Evolutionary conservation across 2,888 invertebrate species (phyloP).

Genomic region (Priocnemis perturbator): DNA sequence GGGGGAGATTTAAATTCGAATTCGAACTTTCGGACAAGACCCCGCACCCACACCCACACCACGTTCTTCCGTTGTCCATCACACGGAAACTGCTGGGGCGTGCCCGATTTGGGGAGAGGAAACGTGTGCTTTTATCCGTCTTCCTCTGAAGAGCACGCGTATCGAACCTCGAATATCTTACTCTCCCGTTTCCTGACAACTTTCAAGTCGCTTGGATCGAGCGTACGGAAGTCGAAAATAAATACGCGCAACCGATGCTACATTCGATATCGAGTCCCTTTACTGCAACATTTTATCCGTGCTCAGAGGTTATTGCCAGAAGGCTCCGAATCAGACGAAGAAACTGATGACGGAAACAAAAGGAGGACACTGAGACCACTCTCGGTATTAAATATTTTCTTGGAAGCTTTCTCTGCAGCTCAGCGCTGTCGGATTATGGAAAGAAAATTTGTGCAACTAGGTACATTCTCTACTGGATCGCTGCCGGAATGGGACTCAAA

Average conservation of each 20-base stretch:
- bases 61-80: slow-evolving; percentile 23
- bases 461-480: too few relatives aligned
- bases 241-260: not conserved
- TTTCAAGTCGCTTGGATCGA: not conserved
- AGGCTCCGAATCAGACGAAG: too few relatives aligned
- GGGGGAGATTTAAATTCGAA: slow-evolving; percentile 31
- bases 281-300: too few relatives aligned
- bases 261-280: too few relatives aligned
- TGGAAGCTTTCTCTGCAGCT: too few relatives aligned
- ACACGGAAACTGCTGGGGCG: slow-evolving; percentile 26
- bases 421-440: too few relatives aligned
- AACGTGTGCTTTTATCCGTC: slow-evolving; percentile 3
- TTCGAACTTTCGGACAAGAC: slow-evolving; percentile 29
- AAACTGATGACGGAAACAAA: too few relatives aligned
- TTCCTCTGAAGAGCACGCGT: not conserved
- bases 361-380: too few relatives aligned
- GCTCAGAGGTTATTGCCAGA: too few relatives aligned
- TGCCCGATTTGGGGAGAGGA: slow-evolving; percentile 22
- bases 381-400: too few relatives aligned
- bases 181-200: not conserved
- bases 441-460: too few relatives aligned
- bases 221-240: slow-evolving; percentile 2
- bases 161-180: not conserved
- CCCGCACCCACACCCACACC: slow-evolving; percentile 2
- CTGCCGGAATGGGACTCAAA: too few relatives aligned